A percentile compares a stretch with the other conserved stretches of the same genome.
Conservation (phyloP, 2,888 invertebrate species). For the Schizotus pectinicornis region DNA sequence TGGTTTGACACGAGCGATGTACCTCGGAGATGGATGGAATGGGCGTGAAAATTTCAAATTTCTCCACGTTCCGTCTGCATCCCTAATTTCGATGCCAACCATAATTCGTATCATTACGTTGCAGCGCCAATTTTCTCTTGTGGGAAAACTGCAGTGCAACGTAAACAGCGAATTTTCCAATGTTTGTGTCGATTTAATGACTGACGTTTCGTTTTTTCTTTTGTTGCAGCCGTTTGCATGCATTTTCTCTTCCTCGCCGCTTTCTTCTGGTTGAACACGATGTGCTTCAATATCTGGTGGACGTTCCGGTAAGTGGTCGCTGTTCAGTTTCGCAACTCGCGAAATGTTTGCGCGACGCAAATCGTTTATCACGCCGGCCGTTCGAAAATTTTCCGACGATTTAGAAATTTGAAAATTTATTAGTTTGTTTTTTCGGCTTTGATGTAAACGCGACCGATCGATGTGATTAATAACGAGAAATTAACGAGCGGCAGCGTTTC, state of each 20-base stretch:
- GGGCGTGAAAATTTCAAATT: too few species aligned
- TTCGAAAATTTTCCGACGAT: neutral
- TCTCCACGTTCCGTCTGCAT: neutral
- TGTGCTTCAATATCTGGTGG: conserved; percentile 97
- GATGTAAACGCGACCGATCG: too few species aligned
- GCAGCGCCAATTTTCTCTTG: too few species aligned
- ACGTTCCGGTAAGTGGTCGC: conserved; percentile 76
- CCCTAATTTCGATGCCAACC: too few species aligned
- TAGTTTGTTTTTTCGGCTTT: conserved; percentile 1
- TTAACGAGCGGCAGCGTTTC: neutral
- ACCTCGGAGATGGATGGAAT: too few species aligned
- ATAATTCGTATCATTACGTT: too few species aligned
- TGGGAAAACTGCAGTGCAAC: too few species aligned
- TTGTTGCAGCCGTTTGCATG: conserved; percentile 77
- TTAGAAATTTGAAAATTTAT: conserved; percentile 2
- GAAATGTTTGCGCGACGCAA: neutral
- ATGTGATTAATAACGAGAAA: too few species aligned
- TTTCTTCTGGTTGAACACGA: conserved; percentile 92
- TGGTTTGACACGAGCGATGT: too few species aligned
- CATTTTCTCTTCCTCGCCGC: conserved; percentile 89
- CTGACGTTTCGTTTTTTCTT: conserved; percentile 43
- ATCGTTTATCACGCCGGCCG: neutral
- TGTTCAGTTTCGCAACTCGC: neutral
- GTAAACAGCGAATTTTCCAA: too few species aligned
- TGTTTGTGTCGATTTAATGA: too few species aligned